Percentiles rank a stretch among this genome's conserved stretches.
Evolutionary conservation across 2,888 invertebrate genomes (phyloP).

Genomic region (Branchipolynoe longqiensis): DNA sequence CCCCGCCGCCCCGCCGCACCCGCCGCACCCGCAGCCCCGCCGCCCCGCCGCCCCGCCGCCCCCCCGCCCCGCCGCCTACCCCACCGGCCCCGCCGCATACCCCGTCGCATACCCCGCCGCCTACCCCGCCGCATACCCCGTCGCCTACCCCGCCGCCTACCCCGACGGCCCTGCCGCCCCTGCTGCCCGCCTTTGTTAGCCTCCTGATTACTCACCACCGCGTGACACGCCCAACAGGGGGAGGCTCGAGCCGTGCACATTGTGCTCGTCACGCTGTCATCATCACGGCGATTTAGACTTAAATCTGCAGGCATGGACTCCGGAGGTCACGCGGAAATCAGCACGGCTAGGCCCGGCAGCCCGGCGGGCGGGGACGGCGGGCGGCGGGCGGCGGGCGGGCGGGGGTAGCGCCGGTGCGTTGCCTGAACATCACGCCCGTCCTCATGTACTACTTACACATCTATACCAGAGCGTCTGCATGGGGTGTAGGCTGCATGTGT

Average conservation of each 20-base stretch:
- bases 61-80: too few relatives aligned
- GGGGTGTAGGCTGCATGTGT: too few relatives aligned
- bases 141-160: too few relatives aligned
- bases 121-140: too few relatives aligned
- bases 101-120: not conserved
- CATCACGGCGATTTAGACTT: constrained; percentile 39
- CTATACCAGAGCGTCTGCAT: too few relatives aligned
- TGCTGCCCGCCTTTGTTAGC: constrained; percentile 18
- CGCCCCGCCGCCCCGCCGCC: too few relatives aligned
- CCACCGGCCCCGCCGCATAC: not conserved
- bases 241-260: not conserved
- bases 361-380: not conserved
- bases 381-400: not conserved
- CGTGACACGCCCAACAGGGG: constrained; percentile 21
- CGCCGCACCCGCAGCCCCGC: not conserved
- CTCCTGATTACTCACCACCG: constrained; percentile 36
- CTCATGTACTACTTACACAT: too few relatives aligned
- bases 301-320: constrained; percentile 29
- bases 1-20: not conserved
- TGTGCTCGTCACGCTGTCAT: constrained; percentile 37
- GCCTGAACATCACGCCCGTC: too few relatives aligned
- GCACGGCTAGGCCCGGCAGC: not conserved
- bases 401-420: too few relatives aligned
- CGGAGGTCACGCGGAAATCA: constrained; percentile 43
- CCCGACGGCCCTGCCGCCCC: not conserved